Percentiles rank a stretch among this genome's conserved stretches.
These are phyloP conservation scores for Isurus oxyrinchus DNA, from an alignment of 2,113 vertebrate genomes.

Conservation along the genomic window DNA sequence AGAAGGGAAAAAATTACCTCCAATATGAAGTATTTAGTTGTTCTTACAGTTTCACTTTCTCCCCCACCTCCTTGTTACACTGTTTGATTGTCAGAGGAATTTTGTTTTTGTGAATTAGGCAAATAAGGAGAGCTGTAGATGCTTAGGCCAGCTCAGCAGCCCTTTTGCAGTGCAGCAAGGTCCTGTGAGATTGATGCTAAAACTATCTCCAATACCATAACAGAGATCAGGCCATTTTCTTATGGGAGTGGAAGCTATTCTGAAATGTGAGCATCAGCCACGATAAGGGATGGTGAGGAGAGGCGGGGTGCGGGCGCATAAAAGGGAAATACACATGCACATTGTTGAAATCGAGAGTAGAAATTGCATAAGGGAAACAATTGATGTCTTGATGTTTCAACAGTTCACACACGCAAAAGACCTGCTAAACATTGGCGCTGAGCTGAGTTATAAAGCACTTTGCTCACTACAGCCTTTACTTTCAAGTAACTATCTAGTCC, in stretches of 20 bases:
- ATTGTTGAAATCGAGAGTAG: not conserved
- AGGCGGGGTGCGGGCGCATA: too few relatives aligned
- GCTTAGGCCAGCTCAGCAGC: not conserved
- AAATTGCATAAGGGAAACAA: not conserved
- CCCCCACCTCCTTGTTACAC: not conserved
- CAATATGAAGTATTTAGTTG: not conserved
- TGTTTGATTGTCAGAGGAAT: not conserved
- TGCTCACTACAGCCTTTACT: not conserved
- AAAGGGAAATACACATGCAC: not conserved
- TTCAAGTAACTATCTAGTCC: not conserved
- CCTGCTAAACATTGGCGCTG: not conserved
- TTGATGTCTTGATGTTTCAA: not conserved
- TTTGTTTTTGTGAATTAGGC: not conserved
- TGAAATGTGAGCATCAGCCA: not conserved
- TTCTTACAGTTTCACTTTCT: not conserved
- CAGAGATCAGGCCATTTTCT: not conserved
- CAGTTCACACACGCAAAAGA: not conserved
- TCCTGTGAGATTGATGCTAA: not conserved
- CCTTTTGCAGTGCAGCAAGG: not conserved
- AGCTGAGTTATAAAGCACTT: not conserved
- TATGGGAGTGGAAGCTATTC: not conserved
- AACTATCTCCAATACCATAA: not conserved
- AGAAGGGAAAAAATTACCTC: too few relatives aligned
- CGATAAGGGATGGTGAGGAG: not conserved
- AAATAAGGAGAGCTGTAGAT: not conserved